Conservation (phyloP, 2,797 vertebrate genomes). For the Agapornis canus region DNA sequence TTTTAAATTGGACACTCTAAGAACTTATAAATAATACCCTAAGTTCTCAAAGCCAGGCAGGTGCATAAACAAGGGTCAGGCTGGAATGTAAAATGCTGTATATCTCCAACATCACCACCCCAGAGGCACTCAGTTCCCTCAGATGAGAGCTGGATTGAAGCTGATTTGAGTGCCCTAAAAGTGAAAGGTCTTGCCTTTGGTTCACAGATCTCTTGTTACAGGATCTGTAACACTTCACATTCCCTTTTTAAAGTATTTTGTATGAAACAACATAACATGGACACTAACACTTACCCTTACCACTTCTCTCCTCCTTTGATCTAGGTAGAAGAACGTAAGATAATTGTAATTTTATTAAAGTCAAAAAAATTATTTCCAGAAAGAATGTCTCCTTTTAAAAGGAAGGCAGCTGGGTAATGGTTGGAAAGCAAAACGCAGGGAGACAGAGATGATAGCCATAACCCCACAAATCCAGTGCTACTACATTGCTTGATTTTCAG, state of each 20-base stretch:
- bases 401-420: neutral
- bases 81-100: neutral
- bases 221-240: neutral
- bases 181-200: neutral
- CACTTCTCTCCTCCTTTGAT: neutral
- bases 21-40: neutral
- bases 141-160: neutral
- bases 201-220: neutral
- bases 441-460: constrained; percentile 15
- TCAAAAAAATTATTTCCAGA: neutral
- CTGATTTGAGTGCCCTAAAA: neutral
- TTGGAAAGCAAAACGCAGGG: neutral
- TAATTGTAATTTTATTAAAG: neutral
- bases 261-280: neutral
- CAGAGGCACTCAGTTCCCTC: neutral
- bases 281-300: neutral
- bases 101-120: neutral
- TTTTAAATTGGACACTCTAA: neutral
- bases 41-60: neutral
- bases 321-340: neutral
- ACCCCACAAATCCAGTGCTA: constrained; percentile 34
- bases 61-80: neutral
- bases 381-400: neutral
- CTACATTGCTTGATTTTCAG: constrained; percentile 25
- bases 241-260: neutral